Base-by-base conservation (phyloP, 2,888 invertebrate species). In the Folsomia candida region DNA sequence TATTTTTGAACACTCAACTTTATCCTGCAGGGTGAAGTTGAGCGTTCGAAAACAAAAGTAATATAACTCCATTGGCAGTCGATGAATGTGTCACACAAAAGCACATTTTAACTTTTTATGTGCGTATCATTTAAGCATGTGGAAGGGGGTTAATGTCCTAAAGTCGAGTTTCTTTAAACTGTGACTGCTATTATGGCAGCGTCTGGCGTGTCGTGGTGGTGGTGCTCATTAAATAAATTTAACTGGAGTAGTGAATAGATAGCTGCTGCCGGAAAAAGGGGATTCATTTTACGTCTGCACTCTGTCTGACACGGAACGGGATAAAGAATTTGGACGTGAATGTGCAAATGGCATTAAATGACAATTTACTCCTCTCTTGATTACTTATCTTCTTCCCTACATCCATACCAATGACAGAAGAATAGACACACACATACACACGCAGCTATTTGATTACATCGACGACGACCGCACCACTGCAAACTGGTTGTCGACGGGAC, bases 331-430 rank as follows among this genome's bases (percentile, higher is more conserved):
- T 14, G 6, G 37, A 37, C 37, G 37, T 37, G 37, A n/a, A 37
- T 37, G 54, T 54, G 54, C 22, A 54, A 54, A 54, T 20, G 54
- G 22, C 20, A 54, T 54, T 54, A 54, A 22, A 54, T 54, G 54
- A 54, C 54, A 54, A 54, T 54, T 54, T 54, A 14, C 54, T 54
- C 54, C n/a, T 54, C 18, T 47, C 18, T 54, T 54, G 54, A 54
- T n/a, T 54, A 22, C n/a, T 20, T 47, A 9, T 47, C 18, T 18
- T 47, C n/a, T 54, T 54, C 22, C 54, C n/a, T 54, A 20, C 54
- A 20, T 54, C 20, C 20, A 54, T 54, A 4, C 6, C 54, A 22
- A 4, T 37, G 37, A 14, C 37, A 37, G 37, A n/a, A n/a, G n/a
- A n/a, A n/a, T n/a, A n/a, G n/a, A n/a, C n/a, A n/a, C n/a, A n/a